A percentile compares a stretch with the other conserved stretches of the same genome.
These are phyloP conservation scores for Camponotus fellah DNA, from an alignment of 2,888 invertebrate genomes.

Conservation along the genomic window DNA sequence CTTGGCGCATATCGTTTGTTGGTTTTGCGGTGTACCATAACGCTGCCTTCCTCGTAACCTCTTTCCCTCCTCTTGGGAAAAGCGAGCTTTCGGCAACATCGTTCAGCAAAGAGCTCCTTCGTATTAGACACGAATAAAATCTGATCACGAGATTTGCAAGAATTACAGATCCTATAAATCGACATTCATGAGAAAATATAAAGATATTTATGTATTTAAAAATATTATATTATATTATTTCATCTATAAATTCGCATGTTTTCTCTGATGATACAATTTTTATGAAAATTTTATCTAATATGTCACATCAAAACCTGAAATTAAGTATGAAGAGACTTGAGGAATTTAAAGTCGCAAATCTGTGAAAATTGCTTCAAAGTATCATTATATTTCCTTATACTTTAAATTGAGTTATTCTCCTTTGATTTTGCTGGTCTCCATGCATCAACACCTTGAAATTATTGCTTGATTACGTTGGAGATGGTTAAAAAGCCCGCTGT, in stretches of 20 bases:
- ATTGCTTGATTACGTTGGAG: constrained; percentile 64
- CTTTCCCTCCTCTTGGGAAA: constrained; percentile 76
- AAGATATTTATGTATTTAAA: background rate
- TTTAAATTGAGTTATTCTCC: background rate
- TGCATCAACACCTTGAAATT: constrained; percentile 62
- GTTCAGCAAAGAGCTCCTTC: constrained; percentile 70
- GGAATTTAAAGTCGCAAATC: background rate
- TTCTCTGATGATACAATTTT: background rate
- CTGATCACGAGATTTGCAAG: constrained; percentile 65
- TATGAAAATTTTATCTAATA: background rate
- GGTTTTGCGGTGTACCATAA: constrained; percentile 84
- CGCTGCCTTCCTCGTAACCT: constrained; percentile 77
- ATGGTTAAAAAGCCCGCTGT: constrained; percentile 64
- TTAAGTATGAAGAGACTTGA: background rate
- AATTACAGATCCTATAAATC: background rate
- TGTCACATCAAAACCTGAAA: background rate
- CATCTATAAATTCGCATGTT: background rate
- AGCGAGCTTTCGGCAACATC: constrained; percentile 70
- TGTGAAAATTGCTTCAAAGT: background rate
- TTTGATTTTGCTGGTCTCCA: constrained; percentile 35
- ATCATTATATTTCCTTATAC: background rate
- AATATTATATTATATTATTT: background rate
- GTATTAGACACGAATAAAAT: constrained; percentile 68
- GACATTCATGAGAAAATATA: background rate
- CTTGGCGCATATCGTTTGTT: constrained; percentile 80